These are phyloP conservation scores for Acleris cristana DNA, from an alignment of 2,888 invertebrate genomes.

Conservation along the genomic window DNA sequence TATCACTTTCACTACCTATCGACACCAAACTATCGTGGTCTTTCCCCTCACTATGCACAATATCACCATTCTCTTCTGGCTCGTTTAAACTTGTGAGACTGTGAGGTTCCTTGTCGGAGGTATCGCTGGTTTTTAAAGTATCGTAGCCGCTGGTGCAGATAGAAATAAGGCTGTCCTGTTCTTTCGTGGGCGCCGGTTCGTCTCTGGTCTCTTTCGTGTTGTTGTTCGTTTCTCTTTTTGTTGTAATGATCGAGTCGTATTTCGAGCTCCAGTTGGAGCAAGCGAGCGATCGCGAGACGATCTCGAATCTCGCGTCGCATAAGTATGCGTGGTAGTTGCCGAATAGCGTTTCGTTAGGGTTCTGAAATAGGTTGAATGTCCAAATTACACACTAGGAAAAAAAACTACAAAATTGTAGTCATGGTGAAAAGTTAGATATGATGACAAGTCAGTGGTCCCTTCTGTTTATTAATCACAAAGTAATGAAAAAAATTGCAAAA, in stretches of 20 bases:
- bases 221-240: slow-evolving; percentile 69
- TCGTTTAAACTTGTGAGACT: slow-evolving; percentile 69
- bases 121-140: slow-evolving; percentile 63
- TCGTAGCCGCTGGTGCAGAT: slow-evolving; percentile 75
- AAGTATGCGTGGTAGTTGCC: slow-evolving; percentile 94
- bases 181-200: slow-evolving; percentile 55
- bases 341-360: slow-evolving; percentile 87
- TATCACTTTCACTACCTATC: slow-evolving; percentile 82
- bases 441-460: too few species aligned
- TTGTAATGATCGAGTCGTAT: slow-evolving; percentile 87
- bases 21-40: slow-evolving; percentile 86
- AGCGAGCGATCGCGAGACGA: slow-evolving; percentile 88
- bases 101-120: slow-evolving; percentile 66
- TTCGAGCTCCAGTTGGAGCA: slow-evolving; percentile 91
- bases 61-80: slow-evolving; percentile 43
- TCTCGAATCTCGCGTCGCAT: slow-evolving; percentile 91
- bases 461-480: too few species aligned
- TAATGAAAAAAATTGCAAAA: too few species aligned
- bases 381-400: too few species aligned
- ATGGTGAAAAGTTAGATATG: too few species aligned
- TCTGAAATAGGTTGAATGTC: slow-evolving; percentile 53
- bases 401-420: too few species aligned
- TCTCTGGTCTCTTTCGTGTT: slow-evolving; percentile 68
- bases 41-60: slow-evolving; percentile 52
- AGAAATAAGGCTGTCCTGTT: slow-evolving; percentile 75